These are phyloP conservation scores for Podabrus alpinus DNA, from an alignment of 2,888 invertebrate species.

Conservation along the genomic window DNA sequence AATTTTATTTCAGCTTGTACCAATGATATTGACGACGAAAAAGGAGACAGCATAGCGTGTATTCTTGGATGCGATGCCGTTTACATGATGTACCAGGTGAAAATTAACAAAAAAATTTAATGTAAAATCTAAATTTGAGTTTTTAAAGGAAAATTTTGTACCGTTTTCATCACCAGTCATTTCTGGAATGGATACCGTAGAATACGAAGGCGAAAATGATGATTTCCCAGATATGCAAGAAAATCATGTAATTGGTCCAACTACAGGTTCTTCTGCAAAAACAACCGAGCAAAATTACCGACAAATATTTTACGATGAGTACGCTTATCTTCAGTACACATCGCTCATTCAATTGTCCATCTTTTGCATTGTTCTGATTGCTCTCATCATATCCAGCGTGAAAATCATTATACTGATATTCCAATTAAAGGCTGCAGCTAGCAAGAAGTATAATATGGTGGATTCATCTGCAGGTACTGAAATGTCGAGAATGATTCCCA, in stretches of 20 bases:
- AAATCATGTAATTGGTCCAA: not conserved
- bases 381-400: not conserved
- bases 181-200: not conserved
- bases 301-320: not conserved
- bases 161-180: not conserved
- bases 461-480: not conserved
- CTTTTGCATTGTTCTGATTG: not conserved
- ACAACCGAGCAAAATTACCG: not conserved
- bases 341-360: not conserved
- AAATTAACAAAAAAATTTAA: not conserved
- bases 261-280: not conserved
- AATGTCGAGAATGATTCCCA: not conserved
- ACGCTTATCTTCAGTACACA: not conserved
- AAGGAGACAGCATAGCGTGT: not conserved
- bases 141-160: not conserved
- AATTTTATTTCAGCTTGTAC: not conserved
- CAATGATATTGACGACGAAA: not conserved
- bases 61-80: not conserved
- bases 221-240: not conserved
- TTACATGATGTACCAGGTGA: not conserved
- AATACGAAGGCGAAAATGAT: not conserved
- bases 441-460: not conserved
- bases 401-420: not conserved
- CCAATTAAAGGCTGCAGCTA: not conserved
- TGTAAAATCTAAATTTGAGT: not conserved